Base-by-base conservation (phyloP, 2,888 invertebrate genomes). In the Diarsia dahlii region DNA sequence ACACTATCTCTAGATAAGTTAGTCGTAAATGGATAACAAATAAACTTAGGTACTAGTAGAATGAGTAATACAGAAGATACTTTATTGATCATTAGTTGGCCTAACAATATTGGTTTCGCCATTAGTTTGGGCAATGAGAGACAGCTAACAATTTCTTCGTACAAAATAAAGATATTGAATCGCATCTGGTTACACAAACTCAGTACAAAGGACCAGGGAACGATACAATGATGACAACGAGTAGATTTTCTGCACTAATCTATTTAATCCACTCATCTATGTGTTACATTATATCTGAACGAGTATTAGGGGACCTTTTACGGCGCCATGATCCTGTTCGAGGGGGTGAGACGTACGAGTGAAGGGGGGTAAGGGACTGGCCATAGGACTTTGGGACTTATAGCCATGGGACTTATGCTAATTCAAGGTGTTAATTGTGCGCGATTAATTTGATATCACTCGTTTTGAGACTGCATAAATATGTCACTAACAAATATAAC, bases 391-490 rank as follows among this genome's bases (percentile, higher is more conserved):
- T 58, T 65, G 60, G 39, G 56, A 62, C 64, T 68, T 79, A 73
- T 73, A 64, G 5, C 20, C 12, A 68, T 69, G 64, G 45, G 45
- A 62, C 65, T 68, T 80, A 76, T 83, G 80, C 58, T 71, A 79
- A 73, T 82, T 62, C 65, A 52, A 50, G 70, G 70, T 67, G 79
- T 63, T 82, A 83, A 83, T 83, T 80, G 76, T 71, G 56, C 46
- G 65, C 76, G 65, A 71, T 58, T 71, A 68, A 74, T 71, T 68
- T 71, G 62, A 62, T 76, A 62, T 63, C 48, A 67, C 63, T 56
- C 62, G 28, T 73, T 76, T 60, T 52, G 52, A 20, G 52, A 65
- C 54, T 20, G 8, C 72, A 71, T n/a, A 71, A 69, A 81, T 72
- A 66, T 62, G 28, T 46, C 15, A 50, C 10, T 52, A 71, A 74